Evolutionary conservation across 2,888 invertebrate species (phyloP), one percentile per base, ranked within the genome.

Genomic region (Odontocerum albicorne): DNA sequence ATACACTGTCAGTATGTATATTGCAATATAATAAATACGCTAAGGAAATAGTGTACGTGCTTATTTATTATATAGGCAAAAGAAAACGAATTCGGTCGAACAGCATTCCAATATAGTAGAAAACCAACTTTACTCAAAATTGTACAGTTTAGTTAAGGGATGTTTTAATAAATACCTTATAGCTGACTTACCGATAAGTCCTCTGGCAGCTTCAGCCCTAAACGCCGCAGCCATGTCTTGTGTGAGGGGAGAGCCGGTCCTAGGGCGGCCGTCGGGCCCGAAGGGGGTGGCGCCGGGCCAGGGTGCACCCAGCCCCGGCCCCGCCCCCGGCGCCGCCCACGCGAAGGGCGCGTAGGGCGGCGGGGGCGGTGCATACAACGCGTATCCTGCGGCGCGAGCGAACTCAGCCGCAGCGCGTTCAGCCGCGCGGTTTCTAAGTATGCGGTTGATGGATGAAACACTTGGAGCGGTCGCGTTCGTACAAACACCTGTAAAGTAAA

Each of bases 341-440:
- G 81, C 49, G 80, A 79, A 58, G 32, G 61, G 55, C n/a, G 55
- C 52, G 42, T 55, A 55, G 32, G 73, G 71, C 3, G 84, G 83
- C 0, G 91, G 87, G 63, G 88, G 88, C 7, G 87, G 87, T 44
- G 87, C 87, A 71, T 92, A 90, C 6, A 92, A 77, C 0, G 92
- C 92, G 68, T 93, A 94, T 10, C 92, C 93, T 0, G 94, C 92
- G 0, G 92, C 93, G 12, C 94, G 79, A 0, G 96, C 95, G 65
- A 97, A 94, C 73, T 97, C 96, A 0, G 95, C 94, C 0, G 96
- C 96, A 0, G 96, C 96, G 4, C 96, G 78, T 71, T 98, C 97
- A 0, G 97, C 96, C 0, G 97, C 97, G 8, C 97, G 83, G 70
- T 97, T 97, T 61, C 98, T 79, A 49, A 98, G 79, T 67, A 98